Base-by-base conservation (phyloP, 2,888 invertebrate genomes). In the Zeuzera pyrina region DNA sequence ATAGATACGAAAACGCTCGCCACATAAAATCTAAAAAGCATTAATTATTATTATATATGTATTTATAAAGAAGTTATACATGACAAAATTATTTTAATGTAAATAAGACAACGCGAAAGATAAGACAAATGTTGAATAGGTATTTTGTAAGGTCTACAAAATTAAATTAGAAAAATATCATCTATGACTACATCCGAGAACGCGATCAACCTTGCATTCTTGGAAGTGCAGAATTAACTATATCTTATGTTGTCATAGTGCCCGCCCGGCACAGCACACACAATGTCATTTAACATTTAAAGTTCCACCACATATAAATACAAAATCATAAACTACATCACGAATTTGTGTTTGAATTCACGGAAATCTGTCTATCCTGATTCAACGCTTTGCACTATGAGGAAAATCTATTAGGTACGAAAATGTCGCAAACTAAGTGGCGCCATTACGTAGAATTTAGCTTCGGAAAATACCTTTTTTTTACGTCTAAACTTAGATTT, bases 291-390 rank as follows among this genome's bases (percentile, higher is more conserved):
- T 41, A 44, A 33, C 31, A 38, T 35, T 29, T 29, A 29, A 34
- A 31, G 31, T 23, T 30, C 8, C 28, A 23, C 27, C 33, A 31
- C 19, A 8, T 25, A 25, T 12, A 12, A 12, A 8, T 5, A 30
- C 16, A 24, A 13, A 11, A 16, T 25, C 12, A 15, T 19, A 32
- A 11, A 24, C 16, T 33, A 16, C 29, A 35, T 27, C 16, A 27
- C 15, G 23, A 19, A 19, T 19, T 19, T 19, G 8, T 7, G 6
- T 19, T 19, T 19, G 8, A 19, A 19, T 2, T 19, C 19, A 7
- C 23, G 25, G 13, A 55, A 57, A 52, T 35, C 42, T 38, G 52
- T 53, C 30, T 54, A 59, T 49, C 48, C 49, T 55, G 62, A 26
- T 16, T 29, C 27, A n/a, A 32, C 33, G 36, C 30, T 19, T 19